Percentiles rank a stretch among this genome's conserved stretches.
Evolutionary conservation across 35 echinoderm and acorn worm genomes (phyloP).

Genomic region (Chiridota heheva): DNA sequence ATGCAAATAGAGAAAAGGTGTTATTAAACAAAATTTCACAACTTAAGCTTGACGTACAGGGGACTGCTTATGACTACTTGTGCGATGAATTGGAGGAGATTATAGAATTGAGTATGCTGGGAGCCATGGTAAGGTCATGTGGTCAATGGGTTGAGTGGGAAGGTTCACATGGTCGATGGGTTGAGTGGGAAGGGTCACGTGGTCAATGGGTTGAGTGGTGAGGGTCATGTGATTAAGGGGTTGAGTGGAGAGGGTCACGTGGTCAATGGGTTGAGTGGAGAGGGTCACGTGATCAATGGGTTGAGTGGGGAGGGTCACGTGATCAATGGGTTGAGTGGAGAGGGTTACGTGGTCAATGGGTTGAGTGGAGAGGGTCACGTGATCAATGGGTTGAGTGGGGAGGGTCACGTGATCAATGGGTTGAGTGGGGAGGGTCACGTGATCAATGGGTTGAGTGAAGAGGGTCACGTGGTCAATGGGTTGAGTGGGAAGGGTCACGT

Average conservation of each 20-base stretch:
- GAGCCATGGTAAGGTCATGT: background rate
- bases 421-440: no score
- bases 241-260: background rate
- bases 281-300: background rate
- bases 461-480: background rate
- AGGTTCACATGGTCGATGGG: no score
- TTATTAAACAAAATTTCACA: background rate
- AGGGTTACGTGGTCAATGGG: background rate
- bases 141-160: background rate
- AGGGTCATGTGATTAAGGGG: background rate
- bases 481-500: no score
- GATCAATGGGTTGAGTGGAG: background rate
- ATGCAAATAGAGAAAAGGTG: background rate
- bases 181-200: background rate
- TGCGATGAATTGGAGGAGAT: background rate
- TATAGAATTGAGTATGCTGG: background rate
- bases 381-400: no score
- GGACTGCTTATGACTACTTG: no score
- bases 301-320: background rate
- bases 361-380: background rate
- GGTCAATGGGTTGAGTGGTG: background rate
- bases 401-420: background rate
- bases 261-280: background rate
- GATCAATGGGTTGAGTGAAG: no score
- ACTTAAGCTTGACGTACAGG: no score